A percentile compares a stretch with the other conserved stretches of the same genome.
These are phyloP conservation scores for Hippopotamus amphibius DNA, from an alignment of 2,113 vertebrate genomes.

Conservation along the genomic window DNA sequence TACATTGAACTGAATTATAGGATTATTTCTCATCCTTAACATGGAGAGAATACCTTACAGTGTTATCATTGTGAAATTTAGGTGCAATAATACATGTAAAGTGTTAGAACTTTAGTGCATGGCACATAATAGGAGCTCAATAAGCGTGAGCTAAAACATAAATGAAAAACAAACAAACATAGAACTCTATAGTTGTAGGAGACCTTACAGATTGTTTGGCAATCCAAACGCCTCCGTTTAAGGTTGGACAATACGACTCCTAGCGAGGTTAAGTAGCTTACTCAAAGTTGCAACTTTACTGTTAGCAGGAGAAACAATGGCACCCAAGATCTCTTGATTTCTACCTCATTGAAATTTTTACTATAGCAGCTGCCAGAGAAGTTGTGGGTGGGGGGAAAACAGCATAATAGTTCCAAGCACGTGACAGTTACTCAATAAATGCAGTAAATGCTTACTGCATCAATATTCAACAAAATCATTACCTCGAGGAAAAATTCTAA, in stretches of 20 bases:
- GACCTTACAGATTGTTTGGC: neutral
- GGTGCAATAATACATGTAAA: neutral
- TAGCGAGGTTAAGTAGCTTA: neutral
- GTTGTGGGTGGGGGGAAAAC: neutral
- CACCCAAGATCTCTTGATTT: constrained; percentile 4
- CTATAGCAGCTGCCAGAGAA: neutral
- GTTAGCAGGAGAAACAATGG: neutral
- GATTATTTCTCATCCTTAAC: neutral
- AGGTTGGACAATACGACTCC: neutral
- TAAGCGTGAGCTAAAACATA: neutral
- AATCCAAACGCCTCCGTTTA: neutral
- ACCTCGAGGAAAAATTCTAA: constrained; percentile 26
- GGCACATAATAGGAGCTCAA: neutral
- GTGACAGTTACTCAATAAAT: neutral
- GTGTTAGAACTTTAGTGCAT: neutral
- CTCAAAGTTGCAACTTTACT: neutral
- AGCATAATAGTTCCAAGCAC: neutral
- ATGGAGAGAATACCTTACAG: neutral
- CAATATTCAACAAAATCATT: constrained; percentile 25
- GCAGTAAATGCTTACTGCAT: neutral
- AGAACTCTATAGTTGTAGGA: neutral
- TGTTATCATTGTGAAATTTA: neutral
- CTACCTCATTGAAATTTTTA: neutral
- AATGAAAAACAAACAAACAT: neutral
- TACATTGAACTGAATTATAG: neutral